A percentile compares a stretch with the other conserved stretches of the same genome.
These are phyloP conservation scores for Sarcophilus harrisii DNA, from an alignment of 2,797 vertebrate genomes.

Conservation along the genomic window DNA sequence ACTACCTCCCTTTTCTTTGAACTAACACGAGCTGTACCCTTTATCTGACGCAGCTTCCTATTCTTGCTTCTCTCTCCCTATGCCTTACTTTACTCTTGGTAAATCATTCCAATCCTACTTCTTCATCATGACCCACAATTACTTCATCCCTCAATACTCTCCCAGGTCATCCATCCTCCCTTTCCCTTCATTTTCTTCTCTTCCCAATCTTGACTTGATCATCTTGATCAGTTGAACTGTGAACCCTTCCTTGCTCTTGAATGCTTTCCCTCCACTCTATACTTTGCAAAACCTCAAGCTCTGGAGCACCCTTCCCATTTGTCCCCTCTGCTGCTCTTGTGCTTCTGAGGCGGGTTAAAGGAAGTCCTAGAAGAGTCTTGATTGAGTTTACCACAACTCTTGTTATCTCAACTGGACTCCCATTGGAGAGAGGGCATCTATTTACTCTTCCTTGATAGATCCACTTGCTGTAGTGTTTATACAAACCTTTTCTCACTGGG, in stretches of 20 bases:
- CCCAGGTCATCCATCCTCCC: neutral
- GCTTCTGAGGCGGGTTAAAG: neutral
- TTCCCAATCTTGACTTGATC: neutral
- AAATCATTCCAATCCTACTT: neutral
- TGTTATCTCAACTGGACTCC: neutral
- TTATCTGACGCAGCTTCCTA: neutral
- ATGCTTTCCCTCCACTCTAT: neutral
- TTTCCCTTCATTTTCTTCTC: neutral
- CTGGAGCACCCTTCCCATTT: neutral
- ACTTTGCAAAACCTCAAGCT: neutral
- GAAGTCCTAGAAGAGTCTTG: neutral
- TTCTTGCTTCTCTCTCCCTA: neutral
- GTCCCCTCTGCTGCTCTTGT: neutral
- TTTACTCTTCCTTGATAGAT: neutral
- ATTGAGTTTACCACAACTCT: neutral
- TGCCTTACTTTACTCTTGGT: neutral
- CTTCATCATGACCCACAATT: neutral
- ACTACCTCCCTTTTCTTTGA: constrained; percentile 29
- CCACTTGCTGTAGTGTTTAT: neutral
- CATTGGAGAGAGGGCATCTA: neutral
- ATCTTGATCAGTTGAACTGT: neutral
- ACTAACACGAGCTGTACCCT: neutral
- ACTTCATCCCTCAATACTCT: neutral
- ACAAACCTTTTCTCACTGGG: neutral
- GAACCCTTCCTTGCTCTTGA: neutral